Percentiles rank a stretch among this genome's conserved stretches.
These are phyloP conservation scores for Tetheella fluctuosa DNA, from an alignment of 2,888 invertebrate species.

Conservation along the genomic window DNA sequence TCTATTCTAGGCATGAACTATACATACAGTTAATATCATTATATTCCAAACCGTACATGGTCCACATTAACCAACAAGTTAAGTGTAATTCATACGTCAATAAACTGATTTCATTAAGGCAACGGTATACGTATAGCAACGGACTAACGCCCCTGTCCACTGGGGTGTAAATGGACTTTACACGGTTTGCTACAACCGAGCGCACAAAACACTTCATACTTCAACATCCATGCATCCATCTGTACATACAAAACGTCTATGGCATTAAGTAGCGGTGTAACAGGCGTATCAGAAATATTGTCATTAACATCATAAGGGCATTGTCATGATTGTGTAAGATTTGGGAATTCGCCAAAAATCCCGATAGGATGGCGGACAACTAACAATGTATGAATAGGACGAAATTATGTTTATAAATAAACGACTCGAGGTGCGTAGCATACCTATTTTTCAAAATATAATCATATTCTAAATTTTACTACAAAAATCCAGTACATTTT, in stretches of 20 bases:
- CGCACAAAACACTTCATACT: conserved; percentile 32
- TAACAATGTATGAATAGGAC: not conserved
- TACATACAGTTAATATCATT: not conserved
- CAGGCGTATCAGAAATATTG: not conserved
- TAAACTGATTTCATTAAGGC: conserved; percentile 33
- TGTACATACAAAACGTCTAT: not conserved
- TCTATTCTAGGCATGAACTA: not conserved
- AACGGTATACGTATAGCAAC: conserved; percentile 9
- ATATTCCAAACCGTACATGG: too few species aligned
- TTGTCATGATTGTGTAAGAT: not conserved
- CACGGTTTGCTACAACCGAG: conserved; percentile 45
- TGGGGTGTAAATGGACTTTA: conserved; percentile 48
- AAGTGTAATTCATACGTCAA: conserved; percentile 46
- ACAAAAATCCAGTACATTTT: too few species aligned
- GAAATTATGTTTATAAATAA: too few species aligned
- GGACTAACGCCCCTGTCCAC: conserved; percentile 23
- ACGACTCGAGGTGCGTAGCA: too few species aligned
- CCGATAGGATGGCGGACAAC: not conserved
- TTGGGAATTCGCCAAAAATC: conserved; percentile 7
- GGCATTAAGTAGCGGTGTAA: not conserved
- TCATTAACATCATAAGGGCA: not conserved
- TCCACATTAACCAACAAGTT: conserved; percentile 40
- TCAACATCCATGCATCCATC: conserved; percentile 19
- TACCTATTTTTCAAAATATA: too few species aligned
- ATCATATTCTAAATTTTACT: too few species aligned